Conservation (phyloP, 2,797 vertebrate species). For the Tangara arthus region DNA sequence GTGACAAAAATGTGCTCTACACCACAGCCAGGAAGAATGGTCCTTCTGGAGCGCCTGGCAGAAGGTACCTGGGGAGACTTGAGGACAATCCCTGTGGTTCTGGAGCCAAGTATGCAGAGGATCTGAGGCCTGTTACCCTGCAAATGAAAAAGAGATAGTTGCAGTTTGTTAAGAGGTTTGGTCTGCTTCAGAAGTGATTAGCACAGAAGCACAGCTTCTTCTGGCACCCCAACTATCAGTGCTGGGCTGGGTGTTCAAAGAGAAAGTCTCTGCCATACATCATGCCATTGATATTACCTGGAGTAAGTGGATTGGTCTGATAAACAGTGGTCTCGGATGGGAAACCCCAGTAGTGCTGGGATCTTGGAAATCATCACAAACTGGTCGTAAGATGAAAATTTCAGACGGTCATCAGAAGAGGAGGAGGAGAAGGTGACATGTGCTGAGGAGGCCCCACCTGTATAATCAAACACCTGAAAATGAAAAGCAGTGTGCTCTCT, state of each 20-base stretch:
- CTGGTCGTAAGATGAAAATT: neutral
- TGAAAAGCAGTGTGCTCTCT: neutral
- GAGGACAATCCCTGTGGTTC: neutral
- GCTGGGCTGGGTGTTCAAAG: neutral
- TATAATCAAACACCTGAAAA: neutral
- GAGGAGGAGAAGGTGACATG: neutral
- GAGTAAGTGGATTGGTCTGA: neutral
- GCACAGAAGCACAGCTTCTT: neutral
- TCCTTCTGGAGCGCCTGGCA: neutral
- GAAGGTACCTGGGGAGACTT: neutral
- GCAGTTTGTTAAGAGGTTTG: neutral
- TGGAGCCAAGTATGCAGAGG: neutral
- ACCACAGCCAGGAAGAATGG: neutral
- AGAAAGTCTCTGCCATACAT: neutral
- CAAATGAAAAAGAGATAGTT: neutral
- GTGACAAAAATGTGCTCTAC: neutral
- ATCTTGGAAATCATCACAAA: neutral
- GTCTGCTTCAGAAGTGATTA: neutral
- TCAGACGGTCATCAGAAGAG: neutral
- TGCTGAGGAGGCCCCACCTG: neutral
- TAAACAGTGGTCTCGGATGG: rapidly evolving
- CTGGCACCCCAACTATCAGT: neutral
- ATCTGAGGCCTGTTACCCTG: neutral
- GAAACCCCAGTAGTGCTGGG: neutral
- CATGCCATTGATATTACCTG: neutral